Conservation (phyloP, 1,140 invertebrate species). For the Hyposmocoma kahamanoa region DNA sequence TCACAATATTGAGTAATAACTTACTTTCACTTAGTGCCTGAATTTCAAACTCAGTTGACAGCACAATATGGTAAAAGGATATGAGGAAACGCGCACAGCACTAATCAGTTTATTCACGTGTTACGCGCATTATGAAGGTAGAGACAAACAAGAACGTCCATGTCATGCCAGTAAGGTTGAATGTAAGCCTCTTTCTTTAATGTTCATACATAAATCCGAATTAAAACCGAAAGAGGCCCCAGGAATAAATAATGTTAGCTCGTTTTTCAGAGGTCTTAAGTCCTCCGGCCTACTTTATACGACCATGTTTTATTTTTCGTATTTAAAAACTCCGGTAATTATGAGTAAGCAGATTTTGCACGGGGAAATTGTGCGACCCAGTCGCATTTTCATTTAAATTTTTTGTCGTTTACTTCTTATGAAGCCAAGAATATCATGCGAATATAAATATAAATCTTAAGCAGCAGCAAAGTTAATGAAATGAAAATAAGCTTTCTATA, state of each 20-base stretch:
- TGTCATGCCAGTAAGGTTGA: slow-evolving; percentile 23
- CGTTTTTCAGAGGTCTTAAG: slow-evolving; percentile 64
- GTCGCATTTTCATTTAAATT: slow-evolving; percentile 20
- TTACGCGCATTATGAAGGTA: slow-evolving; percentile 17
- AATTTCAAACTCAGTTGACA: too few relatives aligned
- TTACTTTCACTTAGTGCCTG: too few relatives aligned
- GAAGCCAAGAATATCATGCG: too few relatives aligned
- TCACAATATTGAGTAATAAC: too few relatives aligned
- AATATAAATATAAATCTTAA: too few relatives aligned
- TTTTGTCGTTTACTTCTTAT: too few relatives aligned
- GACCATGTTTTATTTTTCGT: slow-evolving; percentile 47
- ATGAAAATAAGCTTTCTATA: too few relatives aligned
- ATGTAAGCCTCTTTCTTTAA: slow-evolving; percentile 56
- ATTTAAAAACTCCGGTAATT: slow-evolving; percentile 57
- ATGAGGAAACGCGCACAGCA: background rate
- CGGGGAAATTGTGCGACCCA: slow-evolving; percentile 21
- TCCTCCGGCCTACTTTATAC: slow-evolving; percentile 49
- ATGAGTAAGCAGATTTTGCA: slow-evolving; percentile 43
- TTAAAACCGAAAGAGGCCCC: slow-evolving; percentile 55
- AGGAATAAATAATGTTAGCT: slow-evolving; percentile 58
- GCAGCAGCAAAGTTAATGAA: too few relatives aligned
- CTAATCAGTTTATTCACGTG: background rate
- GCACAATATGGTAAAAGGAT: too few relatives aligned
- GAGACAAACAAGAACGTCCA: slow-evolving; percentile 23
- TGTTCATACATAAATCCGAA: slow-evolving; percentile 62